A percentile compares a stretch with the other conserved stretches of the same genome.
Evolutionary conservation across 2,888 invertebrate species (phyloP).

Genomic region (Monopis laevigella): DNA sequence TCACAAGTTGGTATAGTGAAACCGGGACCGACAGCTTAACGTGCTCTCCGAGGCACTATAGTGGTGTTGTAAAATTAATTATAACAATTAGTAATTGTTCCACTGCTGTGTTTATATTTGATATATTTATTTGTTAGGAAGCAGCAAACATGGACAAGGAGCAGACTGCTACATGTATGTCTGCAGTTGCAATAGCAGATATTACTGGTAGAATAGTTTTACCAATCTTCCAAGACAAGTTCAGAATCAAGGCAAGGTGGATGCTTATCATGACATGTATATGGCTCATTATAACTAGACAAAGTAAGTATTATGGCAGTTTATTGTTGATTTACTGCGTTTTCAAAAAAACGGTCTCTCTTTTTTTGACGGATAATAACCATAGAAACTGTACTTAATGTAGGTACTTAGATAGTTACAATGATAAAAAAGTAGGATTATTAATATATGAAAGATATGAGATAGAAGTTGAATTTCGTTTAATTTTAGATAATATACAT

Average conservation of each 20-base stretch:
- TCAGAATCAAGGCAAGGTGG: constrained; percentile 68
- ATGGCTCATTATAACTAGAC: constrained; percentile 65
- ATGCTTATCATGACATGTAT: constrained; percentile 71
- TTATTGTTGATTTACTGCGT: not conserved
- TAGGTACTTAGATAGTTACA: too few relatives aligned
- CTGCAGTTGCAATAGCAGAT: constrained; percentile 74
- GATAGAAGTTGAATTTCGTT: too few relatives aligned
- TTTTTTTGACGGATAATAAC: too few relatives aligned
- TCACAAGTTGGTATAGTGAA: too few relatives aligned
- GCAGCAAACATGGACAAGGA: constrained; percentile 35
- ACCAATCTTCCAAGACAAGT: constrained; percentile 70
- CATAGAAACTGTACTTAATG: too few relatives aligned
- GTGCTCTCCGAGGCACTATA: too few relatives aligned
- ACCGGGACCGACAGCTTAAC: too few relatives aligned
- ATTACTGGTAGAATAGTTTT: constrained; percentile 72
- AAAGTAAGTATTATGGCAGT: constrained; percentile 47
- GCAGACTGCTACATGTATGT: constrained; percentile 75
- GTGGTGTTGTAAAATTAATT: not conserved
- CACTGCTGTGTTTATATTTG: constrained; percentile 19
- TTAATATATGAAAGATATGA: too few relatives aligned
- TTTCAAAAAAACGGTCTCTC: too few relatives aligned
- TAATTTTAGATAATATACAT: too few relatives aligned
- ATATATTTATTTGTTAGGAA: not conserved
- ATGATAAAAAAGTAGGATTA: too few relatives aligned
- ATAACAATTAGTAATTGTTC: not conserved